Conservation (phyloP, 2,888 invertebrate species). For the Cheilosia impressa region DNA sequence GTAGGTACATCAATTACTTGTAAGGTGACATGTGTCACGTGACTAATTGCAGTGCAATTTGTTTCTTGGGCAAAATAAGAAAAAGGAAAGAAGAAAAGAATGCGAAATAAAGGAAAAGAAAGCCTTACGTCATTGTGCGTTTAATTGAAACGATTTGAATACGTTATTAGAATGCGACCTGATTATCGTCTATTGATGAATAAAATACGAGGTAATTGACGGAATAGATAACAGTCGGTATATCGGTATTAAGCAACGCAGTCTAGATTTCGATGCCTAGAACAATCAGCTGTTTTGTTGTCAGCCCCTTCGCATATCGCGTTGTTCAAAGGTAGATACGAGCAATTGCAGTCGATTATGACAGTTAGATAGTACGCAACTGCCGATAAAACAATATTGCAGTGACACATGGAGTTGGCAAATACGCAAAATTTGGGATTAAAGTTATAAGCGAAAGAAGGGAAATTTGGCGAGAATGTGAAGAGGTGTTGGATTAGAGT, state of each 20-base stretch:
- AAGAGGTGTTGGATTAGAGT: no score
- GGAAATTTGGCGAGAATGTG: no score
- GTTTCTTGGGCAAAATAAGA: not conserved
- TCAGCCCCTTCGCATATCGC: not conserved
- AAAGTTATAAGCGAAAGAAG: no score
- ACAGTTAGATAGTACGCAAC: not conserved
- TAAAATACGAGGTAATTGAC: slow-evolving; percentile 6
- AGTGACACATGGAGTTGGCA: no score
- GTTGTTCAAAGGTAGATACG: slow-evolving; percentile 5
- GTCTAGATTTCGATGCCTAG: not conserved
- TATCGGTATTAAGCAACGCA: not conserved
- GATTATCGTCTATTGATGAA: slow-evolving; percentile 14
- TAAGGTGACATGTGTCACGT: slow-evolving; percentile 68
- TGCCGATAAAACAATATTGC: no score
- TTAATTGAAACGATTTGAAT: slow-evolving; percentile 53
- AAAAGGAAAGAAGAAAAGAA: not conserved
- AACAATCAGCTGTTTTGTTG: slow-evolving; percentile 38
- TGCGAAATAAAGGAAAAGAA: not conserved
- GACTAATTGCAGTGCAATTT: slow-evolving; percentile 66
- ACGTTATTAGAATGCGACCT: slow-evolving; percentile 23
- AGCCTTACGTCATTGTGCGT: slow-evolving; percentile 68
- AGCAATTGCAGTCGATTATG: not conserved
- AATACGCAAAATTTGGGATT: no score
- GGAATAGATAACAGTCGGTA: not conserved
- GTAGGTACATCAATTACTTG: slow-evolving; percentile 49